phyloP scores from a whole-genome alignment of 1,140 invertebrate species.

The Dendroctonus valens region DNA sequence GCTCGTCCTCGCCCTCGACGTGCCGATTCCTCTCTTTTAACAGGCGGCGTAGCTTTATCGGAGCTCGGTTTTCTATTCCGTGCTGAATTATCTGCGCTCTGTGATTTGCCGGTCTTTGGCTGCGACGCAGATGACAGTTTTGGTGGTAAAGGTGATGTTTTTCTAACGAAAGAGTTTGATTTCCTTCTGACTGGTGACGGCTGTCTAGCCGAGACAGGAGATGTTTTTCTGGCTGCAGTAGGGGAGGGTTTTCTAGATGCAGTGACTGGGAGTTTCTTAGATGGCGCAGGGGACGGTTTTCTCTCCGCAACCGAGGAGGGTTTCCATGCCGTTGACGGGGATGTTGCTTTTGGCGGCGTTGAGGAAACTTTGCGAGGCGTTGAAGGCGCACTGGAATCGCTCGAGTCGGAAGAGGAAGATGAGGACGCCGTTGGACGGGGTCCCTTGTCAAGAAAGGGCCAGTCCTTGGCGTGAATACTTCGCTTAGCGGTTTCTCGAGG shows the following conservation, averaged over 20 bases:
- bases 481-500: slow-evolving; percentile 43
- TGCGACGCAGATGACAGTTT: too few relatives aligned
- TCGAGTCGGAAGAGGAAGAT: slow-evolving; percentile 46
- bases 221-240: slow-evolving; percentile 21
- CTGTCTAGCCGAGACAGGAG: slow-evolving; percentile 15
- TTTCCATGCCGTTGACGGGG: neutral
- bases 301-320: slow-evolving; percentile 3
- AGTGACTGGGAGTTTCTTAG: too few relatives aligned
- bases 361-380: slow-evolving; percentile 20
- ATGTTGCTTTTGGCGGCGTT: too few relatives aligned
- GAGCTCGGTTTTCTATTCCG: slow-evolving; percentile 26
- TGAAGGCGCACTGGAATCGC: slow-evolving; percentile 43
- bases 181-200: slow-evolving; percentile 19
- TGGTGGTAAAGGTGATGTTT: too few relatives aligned
- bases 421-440: slow-evolving; percentile 46
- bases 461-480: slow-evolving; percentile 45
- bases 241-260: slow-evolving; percentile 13
- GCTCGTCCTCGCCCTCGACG: slow-evolving; percentile 38
- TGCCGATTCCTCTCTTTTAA: slow-evolving; percentile 45
- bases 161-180: neutral
- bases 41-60: slow-evolving; percentile 42
- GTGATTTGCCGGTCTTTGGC: too few relatives aligned
- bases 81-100: too few relatives aligned
- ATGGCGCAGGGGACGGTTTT: slow-evolving; percentile 13
- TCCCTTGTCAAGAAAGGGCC: slow-evolving; percentile 54